These are phyloP conservation scores for Lathamus discolor DNA, from an alignment of 2,113 vertebrate species.

Conservation along the genomic window DNA sequence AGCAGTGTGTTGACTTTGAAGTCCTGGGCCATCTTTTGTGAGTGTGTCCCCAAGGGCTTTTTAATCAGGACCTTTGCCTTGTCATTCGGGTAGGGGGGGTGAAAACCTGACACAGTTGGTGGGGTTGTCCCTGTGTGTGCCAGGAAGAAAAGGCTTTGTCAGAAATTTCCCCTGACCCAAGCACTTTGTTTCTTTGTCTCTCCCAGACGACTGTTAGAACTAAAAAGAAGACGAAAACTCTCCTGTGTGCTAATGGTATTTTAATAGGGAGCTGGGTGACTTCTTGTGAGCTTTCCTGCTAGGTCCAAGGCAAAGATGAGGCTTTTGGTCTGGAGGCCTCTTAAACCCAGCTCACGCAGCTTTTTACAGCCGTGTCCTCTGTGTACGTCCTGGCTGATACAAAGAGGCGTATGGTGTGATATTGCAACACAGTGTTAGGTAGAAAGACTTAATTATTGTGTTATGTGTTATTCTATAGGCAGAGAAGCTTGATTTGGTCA, in stretches of 20 bases:
- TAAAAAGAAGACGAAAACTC: conserved; percentile 39
- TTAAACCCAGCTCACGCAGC: not conserved
- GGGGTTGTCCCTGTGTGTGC: conserved; percentile 62
- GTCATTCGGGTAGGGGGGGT: conserved; percentile 38
- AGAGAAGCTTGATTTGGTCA: not conserved
- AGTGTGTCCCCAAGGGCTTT: conserved; percentile 65
- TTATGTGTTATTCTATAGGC: not conserved
- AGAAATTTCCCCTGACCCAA: conserved; percentile 75
- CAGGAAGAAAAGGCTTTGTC: conserved; percentile 81
- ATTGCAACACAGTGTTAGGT: not conserved
- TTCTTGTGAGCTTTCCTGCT: conserved; percentile 41
- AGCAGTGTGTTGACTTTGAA: conserved; percentile 81
- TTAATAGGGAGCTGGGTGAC: conserved; percentile 45
- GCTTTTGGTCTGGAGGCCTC: conserved; percentile 42
- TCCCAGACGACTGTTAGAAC: conserved; percentile 71
- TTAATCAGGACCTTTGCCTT: conserved; percentile 81
- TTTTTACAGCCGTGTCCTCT: conserved; percentile 19
- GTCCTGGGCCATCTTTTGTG: conserved; percentile 76
- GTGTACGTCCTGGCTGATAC: not conserved
- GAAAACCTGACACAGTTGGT: conserved; percentile 40
- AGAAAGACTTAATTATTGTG: not conserved
- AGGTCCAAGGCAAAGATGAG: conserved; percentile 16
- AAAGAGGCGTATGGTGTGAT: not conserved
- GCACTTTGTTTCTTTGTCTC: conserved; percentile 74
- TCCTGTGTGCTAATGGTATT: conserved; percentile 8